phyloP scores from a whole-genome alignment of 2,888 invertebrate species.

The Drosophila quinaria region DNA sequence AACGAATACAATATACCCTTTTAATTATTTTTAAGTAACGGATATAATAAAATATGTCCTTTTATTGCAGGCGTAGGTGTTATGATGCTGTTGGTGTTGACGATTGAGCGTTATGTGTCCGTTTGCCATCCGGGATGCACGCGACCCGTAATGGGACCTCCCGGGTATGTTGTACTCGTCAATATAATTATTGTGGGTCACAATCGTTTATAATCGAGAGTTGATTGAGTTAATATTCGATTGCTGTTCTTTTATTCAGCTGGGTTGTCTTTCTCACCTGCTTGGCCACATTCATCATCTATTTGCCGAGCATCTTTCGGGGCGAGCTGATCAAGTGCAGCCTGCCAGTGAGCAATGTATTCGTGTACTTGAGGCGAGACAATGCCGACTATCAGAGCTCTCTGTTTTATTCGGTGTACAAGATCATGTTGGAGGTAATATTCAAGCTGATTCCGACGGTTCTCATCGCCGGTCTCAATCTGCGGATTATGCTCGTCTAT shows the following conservation, averaged over 20 bases:
- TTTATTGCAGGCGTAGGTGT: conserved; percentile 88
- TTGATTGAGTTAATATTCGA: not conserved
- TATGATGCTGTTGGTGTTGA: conserved; percentile 91
- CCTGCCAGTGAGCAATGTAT: conserved; percentile 86
- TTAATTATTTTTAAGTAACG: no score
- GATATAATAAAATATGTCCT: no score
- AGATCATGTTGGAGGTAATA: conserved; percentile 88
- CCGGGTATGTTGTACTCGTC: conserved; percentile 84
- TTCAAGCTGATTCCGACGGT: conserved; percentile 90
- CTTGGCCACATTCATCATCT: conserved; percentile 88
- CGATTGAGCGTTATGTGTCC: conserved; percentile 91
- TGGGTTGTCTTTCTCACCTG: conserved; percentile 89
- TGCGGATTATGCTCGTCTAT: conserved; percentile 89
- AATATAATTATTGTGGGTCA: not conserved
- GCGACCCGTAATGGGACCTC: conserved; percentile 89
- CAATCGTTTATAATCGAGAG: not conserved
- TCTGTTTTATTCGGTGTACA: conserved; percentile 88
- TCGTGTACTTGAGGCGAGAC: conserved; percentile 88
- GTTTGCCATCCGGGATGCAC: conserved; percentile 91
- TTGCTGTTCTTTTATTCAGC: conserved; percentile 68
- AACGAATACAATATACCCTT: no score
- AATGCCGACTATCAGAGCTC: conserved; percentile 87
- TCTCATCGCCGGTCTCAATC: conserved; percentile 88
- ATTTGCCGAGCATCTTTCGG: conserved; percentile 90
- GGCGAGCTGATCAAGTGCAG: conserved; percentile 88